Base-by-base conservation (phyloP, 2,113 vertebrate species). In the Spizaetus ornatus region DNA sequence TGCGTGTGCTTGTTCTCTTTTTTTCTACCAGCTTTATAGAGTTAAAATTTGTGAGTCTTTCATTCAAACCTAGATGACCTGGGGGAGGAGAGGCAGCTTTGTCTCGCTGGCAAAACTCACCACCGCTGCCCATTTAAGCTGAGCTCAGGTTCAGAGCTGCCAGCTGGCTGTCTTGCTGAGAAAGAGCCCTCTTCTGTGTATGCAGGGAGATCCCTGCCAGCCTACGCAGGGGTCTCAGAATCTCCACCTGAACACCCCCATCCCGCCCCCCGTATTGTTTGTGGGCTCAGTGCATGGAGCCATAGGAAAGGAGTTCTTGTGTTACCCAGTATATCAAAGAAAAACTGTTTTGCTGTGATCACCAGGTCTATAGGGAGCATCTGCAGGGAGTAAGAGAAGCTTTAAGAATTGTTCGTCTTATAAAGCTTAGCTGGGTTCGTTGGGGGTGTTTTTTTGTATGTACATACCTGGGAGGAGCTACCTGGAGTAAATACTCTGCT, bases 241-340 rank as follows among this genome's bases (percentile, higher is more conserved):
- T 34, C 70, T 55, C 47, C 43, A 4, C 50, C 47, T 17, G 5
- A 55, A 47, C 31, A 5, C 16, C n/a, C 38, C 63, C 29, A 11
- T 53, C 26, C n/a, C 2, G 0, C 36, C 36, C 40, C 18, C 25
- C 1, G 2, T 13, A 11, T 16, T 8, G 29, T 84, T 40, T 40
- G 40, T 4, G 6, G 20, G 40, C 19, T 70, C 40, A 26, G 5
- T 5, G 48, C 11, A 8, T 4, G 8, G 63, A 40, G 62, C 38
- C 6, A 1, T 15, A 22, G 52, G 15, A 77, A 67, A 25, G 50
- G 47, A 38, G 19, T 13, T 67, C 23, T 29, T 16, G 11, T 42
- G 40, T 20, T 40, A 23, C 34, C 25, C 36, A 26, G 3, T 10
- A 4, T 6, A 45, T 9, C 31, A 38, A 47, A 45, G 40, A 20